These are phyloP conservation scores for Balanococcus diminutus DNA, from an alignment of 2,888 invertebrate genomes.

Conservation along the genomic window DNA sequence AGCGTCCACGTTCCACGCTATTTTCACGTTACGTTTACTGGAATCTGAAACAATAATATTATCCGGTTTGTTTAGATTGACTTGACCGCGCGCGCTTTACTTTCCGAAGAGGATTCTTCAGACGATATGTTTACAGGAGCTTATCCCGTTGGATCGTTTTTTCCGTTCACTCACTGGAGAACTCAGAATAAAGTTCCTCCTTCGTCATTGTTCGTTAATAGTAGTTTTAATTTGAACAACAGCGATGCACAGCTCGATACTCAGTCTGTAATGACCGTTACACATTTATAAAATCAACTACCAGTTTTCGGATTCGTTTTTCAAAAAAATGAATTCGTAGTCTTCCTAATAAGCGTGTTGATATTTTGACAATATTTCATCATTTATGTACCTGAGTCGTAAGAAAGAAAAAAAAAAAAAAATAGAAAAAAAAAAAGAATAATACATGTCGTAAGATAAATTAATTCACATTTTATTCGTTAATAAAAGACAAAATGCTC, in stretches of 20 bases:
- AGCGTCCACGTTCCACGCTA: not conserved
- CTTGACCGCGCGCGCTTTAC: conserved; percentile 54
- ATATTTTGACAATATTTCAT: not conserved
- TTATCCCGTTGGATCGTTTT: conserved; percentile 61
- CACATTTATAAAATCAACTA: not conserved
- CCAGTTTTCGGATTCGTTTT: not conserved
- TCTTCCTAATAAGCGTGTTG: not conserved
- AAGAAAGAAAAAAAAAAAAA: too few relatives aligned
- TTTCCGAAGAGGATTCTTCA: conserved; percentile 36
- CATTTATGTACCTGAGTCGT: not conserved
- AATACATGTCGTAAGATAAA: too few relatives aligned
- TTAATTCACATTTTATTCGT: too few relatives aligned
- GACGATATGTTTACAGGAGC: not conserved
- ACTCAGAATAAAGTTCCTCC: conserved; percentile 61
- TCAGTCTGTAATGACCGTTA: conserved; percentile 39
- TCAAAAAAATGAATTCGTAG: not conserved
- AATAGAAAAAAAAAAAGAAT: too few relatives aligned
- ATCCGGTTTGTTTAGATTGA: conserved; percentile 50
- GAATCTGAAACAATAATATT: not conserved
- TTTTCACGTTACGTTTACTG: not conserved
- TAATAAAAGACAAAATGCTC: too few relatives aligned
- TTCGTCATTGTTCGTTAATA: conserved; percentile 63
- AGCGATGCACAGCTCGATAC: conserved; percentile 55
- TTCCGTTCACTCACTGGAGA: conserved; percentile 62
- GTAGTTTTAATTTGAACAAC: conserved; percentile 64